Evolutionary conservation across 2,888 invertebrate genomes (phyloP), one percentile per base, ranked within the genome.

Genomic region (Danaus chrysippus): DNA sequence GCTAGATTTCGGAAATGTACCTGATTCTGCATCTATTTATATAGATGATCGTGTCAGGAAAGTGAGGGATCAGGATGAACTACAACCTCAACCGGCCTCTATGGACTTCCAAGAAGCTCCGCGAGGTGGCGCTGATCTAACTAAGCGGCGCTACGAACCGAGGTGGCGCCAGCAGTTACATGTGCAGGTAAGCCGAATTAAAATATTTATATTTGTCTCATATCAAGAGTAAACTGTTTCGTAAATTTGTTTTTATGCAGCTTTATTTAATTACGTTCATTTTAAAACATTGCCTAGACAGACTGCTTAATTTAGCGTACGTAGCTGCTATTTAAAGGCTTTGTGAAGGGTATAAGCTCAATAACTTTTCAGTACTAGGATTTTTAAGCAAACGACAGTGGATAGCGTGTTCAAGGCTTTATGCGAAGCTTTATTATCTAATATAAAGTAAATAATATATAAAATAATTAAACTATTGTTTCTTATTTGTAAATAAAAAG

Each of bases 1-100:
- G 62, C 58, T 57, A 56, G 54, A 55, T 57, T 57, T 62, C 55
- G 61, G 61, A 61, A 62, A 65, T 62, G 57, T 63, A 61, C 67
- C 67, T 64, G 64, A 65, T 62, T 62, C 63, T 61, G 61, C 59
- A 49, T 65, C 67, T 68, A 68, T 67, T 68, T 62, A 61, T 68
- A 68, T 57, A 59, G 62, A 65, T 67, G 67, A 67, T 62, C 49
- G 60, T 44, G 53, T 19, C 57, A 15, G 42, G 58, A 56, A 59
- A 49, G 43, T 54, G 52, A 57, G 49, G 59, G 11, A 61, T 49
- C 54, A 42, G 55, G 56, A 41, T 19, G 46, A 57, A 53, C 44
- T 42, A n/a, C 43, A 34, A 23, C 53, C 54, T 54, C 19, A 53
- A 34, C 41, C 23, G 43, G 13, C 41, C 34, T 53, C 46, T 17